These are phyloP conservation scores for Rhyzopertha dominica DNA, from an alignment of 1,140 invertebrate species.

Conservation along the genomic window DNA sequence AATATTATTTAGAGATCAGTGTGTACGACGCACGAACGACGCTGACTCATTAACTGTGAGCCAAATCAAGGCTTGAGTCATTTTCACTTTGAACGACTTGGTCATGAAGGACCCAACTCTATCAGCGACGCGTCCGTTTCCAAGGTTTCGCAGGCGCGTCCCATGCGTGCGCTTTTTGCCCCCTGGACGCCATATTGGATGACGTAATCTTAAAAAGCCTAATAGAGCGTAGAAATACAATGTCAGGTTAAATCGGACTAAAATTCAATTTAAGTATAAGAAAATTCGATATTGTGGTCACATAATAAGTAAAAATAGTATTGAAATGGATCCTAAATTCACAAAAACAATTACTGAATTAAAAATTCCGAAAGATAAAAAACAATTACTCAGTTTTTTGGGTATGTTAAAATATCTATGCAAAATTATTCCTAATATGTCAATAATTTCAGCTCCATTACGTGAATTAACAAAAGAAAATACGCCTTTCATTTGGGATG, in stretches of 20 bases:
- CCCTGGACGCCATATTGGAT: no score
- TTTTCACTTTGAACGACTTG: no score
- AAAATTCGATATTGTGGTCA: conserved; percentile 35
- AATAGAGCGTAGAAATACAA: conserved; percentile 18
- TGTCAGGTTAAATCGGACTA: conserved; percentile 24
- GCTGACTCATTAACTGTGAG: no score
- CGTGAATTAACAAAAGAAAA: conserved; percentile 44
- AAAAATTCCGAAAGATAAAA: conserved; percentile 35
- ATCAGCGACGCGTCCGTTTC: no score
- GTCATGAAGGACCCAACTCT: no score
- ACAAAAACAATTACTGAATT: conserved; percentile 38
- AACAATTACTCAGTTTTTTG: conserved; percentile 43
- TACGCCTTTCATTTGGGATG: no score
- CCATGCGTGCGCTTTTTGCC: no score
- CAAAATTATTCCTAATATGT: conserved; percentile 43
- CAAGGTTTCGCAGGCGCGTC: no score
- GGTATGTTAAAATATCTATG: conserved; percentile 43
- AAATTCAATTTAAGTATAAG: conserved; percentile 18
- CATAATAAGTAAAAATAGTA: conserved; percentile 31
- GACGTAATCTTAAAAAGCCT: no score
- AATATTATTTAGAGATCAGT: no score
- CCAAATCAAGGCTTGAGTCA: no score
- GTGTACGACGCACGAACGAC: no score
- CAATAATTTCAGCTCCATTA: conserved; percentile 38
- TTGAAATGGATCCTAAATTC: conserved; percentile 36